Conservation (phyloP, 2,888 invertebrate species). For the Heterodera filipjevi region DNA sequence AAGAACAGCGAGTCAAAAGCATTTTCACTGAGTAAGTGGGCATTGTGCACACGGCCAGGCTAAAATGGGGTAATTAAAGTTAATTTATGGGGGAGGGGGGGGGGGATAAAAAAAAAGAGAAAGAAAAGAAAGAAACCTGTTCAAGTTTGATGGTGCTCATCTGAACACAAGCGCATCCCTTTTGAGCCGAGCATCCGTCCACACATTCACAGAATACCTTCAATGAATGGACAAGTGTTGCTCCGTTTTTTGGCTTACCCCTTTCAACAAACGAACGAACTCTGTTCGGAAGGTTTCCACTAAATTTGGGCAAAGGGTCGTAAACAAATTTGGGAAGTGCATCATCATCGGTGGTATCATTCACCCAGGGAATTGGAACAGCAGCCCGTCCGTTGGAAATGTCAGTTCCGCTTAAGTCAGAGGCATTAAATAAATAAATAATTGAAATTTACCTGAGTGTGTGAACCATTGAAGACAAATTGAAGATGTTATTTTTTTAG, state of each 20-base stretch:
- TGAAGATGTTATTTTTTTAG: too few species aligned
- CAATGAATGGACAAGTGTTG: background rate
- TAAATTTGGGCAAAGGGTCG: background rate
- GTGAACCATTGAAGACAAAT: background rate
- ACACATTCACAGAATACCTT: slow-evolving; percentile 11
- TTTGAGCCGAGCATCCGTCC: slow-evolving; percentile 19
- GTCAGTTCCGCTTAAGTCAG: background rate
- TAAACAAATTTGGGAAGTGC: background rate
- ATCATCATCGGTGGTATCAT: background rate
- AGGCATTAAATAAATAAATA: background rate
- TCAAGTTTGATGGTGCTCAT: slow-evolving; percentile 11
- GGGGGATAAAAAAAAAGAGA: background rate
- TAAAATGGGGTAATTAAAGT: background rate
- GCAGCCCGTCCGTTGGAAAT: background rate
- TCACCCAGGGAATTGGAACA: background rate
- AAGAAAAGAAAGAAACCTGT: background rate
- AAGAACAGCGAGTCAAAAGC: slow-evolving; percentile 21
- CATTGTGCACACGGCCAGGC: slow-evolving; percentile 17
- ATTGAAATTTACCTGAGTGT: background rate
- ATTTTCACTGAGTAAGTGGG: slow-evolving; percentile 21
- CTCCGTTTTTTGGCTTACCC: too few species aligned
- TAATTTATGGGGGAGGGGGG: too few species aligned
- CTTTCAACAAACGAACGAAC: too few species aligned
- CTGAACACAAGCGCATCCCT: slow-evolving; percentile 18
- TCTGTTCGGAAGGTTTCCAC: background rate